phyloP scores from a whole-genome alignment of 2,113 vertebrate genomes.

The Odocoileus virginianus region DNA sequence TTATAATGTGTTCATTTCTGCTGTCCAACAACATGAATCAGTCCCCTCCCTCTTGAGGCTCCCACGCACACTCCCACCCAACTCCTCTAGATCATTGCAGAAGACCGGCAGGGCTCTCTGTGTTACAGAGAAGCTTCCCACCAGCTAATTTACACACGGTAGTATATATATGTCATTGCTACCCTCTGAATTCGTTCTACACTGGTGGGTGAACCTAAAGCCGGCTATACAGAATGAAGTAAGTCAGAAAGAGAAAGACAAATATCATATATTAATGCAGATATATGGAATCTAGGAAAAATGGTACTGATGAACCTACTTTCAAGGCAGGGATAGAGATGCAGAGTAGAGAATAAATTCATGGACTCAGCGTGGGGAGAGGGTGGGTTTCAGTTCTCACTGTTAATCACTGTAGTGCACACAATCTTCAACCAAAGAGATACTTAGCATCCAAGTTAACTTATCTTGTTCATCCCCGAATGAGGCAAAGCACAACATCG shows the following conservation, averaged over 20 bases:
- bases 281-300: background rate
- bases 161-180: background rate
- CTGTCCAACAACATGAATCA: background rate
- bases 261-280: background rate
- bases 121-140: background rate
- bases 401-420: background rate
- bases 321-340: background rate
- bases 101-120: background rate
- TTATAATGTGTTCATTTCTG: background rate
- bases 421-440: background rate
- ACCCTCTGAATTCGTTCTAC: background rate
- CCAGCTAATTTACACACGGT: background rate
- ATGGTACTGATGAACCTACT: background rate
- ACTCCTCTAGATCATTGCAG: background rate
- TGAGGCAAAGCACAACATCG: background rate
- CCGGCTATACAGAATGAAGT: background rate
- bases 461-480: background rate
- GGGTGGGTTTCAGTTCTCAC: background rate
- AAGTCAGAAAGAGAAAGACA: background rate
- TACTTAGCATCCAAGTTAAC: background rate
- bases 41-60: background rate
- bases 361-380: background rate
- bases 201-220: background rate
- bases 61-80: background rate
- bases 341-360: background rate